Percentiles rank a stretch among this genome's conserved stretches.
phyloP scores from a whole-genome alignment of 2,888 invertebrate genomes.

The Drosophila atroscutellata region DNA sequence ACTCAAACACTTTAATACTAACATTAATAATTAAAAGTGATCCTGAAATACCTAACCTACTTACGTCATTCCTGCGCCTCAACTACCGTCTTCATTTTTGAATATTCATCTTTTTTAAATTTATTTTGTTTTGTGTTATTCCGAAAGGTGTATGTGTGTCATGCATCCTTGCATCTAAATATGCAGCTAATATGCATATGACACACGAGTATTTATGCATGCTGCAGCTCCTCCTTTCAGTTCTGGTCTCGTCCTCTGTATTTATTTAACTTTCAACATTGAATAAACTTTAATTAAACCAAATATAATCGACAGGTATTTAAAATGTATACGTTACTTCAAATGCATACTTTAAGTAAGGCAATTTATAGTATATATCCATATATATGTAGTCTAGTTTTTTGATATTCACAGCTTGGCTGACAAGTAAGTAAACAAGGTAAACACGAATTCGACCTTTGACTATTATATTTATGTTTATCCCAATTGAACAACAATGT shows the following conservation, averaged over 20 bases:
- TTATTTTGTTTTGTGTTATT: slow-evolving; percentile 69
- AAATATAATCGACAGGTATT: neutral
- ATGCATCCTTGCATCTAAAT: slow-evolving; percentile 78
- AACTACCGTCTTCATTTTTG: slow-evolving; percentile 1
- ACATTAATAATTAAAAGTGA: neutral
- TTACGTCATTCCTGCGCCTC: neutral
- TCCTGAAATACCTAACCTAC: neutral
- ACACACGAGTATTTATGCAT: slow-evolving; percentile 53
- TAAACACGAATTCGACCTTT: slow-evolving; percentile 7
- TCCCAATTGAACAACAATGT: slow-evolving; percentile 56
- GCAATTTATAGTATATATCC: neutral
- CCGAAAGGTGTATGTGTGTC: slow-evolving; percentile 71
- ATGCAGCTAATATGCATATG: slow-evolving; percentile 75
- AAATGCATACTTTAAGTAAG: neutral
- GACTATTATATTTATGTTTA: slow-evolving; percentile 40
- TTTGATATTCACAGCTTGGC: too few relatives aligned
- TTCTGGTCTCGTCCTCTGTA: neutral
- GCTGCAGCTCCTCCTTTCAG: slow-evolving; percentile 31
- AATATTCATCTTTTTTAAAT: slow-evolving; percentile 1
- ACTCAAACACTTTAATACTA: neutral
- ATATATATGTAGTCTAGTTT: too few relatives aligned
- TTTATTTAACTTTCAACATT: neutral
- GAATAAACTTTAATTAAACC: neutral
- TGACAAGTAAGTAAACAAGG: neutral
- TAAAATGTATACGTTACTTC: neutral